Base-by-base conservation (phyloP, 2,888 invertebrate genomes). In the Cheilosia vernalis region DNA sequence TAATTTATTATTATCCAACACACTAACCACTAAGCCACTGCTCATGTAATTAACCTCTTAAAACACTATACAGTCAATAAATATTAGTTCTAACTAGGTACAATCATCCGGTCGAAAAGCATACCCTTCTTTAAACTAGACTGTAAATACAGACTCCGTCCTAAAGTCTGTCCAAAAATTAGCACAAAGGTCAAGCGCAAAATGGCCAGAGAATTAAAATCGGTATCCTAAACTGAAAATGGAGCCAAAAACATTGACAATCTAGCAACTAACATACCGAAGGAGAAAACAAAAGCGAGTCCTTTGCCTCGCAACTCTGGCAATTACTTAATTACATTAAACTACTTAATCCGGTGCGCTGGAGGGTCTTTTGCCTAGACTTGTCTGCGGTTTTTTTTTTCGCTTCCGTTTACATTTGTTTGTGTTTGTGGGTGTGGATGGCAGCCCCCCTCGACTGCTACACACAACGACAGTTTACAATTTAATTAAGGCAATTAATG, bases 401-500 rank as follows among this genome's bases (percentile, higher is more conserved):
- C 47, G 17, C n/a, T 17, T 17, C 27, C 2, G 7, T 19, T 47
- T 47, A 0, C 19, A 9, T 47, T 19, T 47, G 47, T n/a, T 51
- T 47, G 40, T 27, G 5, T 0, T 15, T 42, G 19, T 37, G 37
- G 4, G 13, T 37, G 10, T 37, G 37, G 10, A 3, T 10, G 13
- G 4, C 10, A 13, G 3, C 37, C 13, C 37, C 4, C 13, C 13
- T 37, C n/a, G 19, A 42, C 47, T 37, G 51, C 24, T 24, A 24
- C 56, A 51, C 69, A 33, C 66, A 60, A 72, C 58, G 66, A 49
- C 70, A 67, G 61, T 81, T 77, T 76, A 72, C 66, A 85, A 77
- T 85, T 81, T 76, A 72, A 85, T 85, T 85, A 76, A 56, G 80
- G 56, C 81, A 81, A 81, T 85, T 85, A 85, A 72, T 76, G 85